Evolutionary conservation across 2,888 invertebrate species (phyloP).

Genomic region (Drosophila emarginata): DNA sequence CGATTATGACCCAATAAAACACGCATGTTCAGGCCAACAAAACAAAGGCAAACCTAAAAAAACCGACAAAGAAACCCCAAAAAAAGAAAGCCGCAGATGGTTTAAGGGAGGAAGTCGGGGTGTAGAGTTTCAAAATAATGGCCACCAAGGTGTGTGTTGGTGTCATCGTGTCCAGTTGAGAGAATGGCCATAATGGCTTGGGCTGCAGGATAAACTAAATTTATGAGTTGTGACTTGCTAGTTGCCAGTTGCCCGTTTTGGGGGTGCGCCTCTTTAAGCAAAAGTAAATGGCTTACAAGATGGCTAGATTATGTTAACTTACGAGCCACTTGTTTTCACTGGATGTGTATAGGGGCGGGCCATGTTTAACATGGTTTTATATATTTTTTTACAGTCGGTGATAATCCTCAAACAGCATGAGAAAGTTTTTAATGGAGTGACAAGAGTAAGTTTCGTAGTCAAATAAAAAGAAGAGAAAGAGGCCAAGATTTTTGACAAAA

Average conservation of each 20-base stretch:
- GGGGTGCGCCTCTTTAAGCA: slow-evolving; percentile 12
- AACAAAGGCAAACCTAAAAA: slow-evolving; percentile 8
- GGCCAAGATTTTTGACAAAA: not conserved
- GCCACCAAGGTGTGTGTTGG: slow-evolving; percentile 28
- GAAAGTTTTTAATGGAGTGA: not conserved
- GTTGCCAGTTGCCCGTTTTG: not conserved
- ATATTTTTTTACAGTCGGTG: slow-evolving; percentile 3
- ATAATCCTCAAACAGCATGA: not conserved
- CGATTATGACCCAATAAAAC: slow-evolving; percentile 69
- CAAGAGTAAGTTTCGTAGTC: not conserved
- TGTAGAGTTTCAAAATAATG: slow-evolving; percentile 22
- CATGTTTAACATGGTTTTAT: slow-evolving; percentile 10
- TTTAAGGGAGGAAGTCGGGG: not conserved
- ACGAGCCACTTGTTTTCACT: slow-evolving; percentile 31
- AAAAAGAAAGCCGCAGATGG: slow-evolving; percentile 52
- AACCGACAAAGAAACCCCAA: slow-evolving; percentile 43
- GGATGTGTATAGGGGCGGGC: not conserved
- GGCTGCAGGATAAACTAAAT: slow-evolving; percentile 23
- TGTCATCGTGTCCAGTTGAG: slow-evolving; percentile 25
- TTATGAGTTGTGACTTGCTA: slow-evolving; percentile 30
- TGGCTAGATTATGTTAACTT: slow-evolving; percentile 44
- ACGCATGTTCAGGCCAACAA: slow-evolving; percentile 31
- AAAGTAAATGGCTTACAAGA: slow-evolving; percentile 29
- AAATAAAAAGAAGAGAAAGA: not conserved
- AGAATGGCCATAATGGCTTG: slow-evolving; percentile 9